Percentiles rank a stretch among this genome's conserved stretches.
Evolutionary conservation across 2,113 vertebrate species (phyloP).

Genomic region (Ictalurus punctatus): DNA sequence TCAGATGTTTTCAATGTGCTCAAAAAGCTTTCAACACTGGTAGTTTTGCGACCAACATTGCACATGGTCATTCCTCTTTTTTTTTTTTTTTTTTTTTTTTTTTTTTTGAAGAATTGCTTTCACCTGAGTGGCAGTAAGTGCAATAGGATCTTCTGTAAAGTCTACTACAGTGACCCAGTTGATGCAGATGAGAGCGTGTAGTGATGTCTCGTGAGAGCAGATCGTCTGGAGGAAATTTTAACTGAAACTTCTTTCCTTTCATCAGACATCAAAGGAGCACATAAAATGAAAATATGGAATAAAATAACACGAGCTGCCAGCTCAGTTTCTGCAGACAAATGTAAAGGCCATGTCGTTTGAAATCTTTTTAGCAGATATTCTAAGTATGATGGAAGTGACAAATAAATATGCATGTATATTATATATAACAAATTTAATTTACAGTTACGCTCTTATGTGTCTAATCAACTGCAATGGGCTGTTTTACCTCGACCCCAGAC

Average conservation of each 20-base stretch:
- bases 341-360: background rate
- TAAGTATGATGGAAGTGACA: background rate
- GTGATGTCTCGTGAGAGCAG: background rate
- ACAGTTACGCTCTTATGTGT: background rate
- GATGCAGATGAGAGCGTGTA: background rate
- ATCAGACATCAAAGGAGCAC: conserved; percentile 6
- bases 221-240: background rate
- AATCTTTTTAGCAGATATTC: background rate
- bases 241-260: conserved; percentile 12
- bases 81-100: background rate
- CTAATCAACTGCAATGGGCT: background rate
- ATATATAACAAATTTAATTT: background rate
- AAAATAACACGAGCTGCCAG: background rate
- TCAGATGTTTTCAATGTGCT: background rate
- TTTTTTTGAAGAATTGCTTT: background rate
- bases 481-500: background rate
- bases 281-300: background rate
- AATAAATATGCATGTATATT: background rate
- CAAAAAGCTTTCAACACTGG: background rate
- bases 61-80: background rate
- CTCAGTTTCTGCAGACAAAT: background rate
- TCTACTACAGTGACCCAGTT: background rate
- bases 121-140: background rate
- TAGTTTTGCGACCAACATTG: background rate
- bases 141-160: background rate